Percentiles rank a stretch among this genome's conserved stretches.
These are phyloP conservation scores for Mungos mungo DNA, from an alignment of 2,113 vertebrate species.

Conservation along the genomic window DNA sequence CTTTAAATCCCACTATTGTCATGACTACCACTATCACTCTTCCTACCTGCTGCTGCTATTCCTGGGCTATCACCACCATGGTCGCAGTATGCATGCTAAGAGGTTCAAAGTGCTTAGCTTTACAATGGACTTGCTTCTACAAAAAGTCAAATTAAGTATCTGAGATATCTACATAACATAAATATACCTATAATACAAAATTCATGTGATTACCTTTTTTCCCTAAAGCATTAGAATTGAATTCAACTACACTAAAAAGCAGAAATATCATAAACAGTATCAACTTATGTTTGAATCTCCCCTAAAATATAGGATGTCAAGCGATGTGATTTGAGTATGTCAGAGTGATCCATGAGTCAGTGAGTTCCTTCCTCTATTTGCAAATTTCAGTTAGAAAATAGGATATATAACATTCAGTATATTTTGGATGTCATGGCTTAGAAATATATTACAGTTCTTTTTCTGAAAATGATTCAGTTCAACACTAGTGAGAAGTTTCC, in stretches of 20 bases:
- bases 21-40: too few relatives aligned
- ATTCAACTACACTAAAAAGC: background rate
- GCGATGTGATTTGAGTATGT: background rate
- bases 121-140: background rate
- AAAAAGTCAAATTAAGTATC: background rate
- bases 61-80: accelerated
- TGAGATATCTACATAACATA: background rate
- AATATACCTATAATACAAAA: background rate
- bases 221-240: background rate
- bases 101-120: background rate
- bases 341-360: conserved; percentile 23
- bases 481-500: background rate
- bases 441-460: background rate
- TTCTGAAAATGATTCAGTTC: background rate
- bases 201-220: background rate
- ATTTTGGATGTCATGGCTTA: background rate
- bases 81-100: background rate
- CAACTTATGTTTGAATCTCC: background rate
- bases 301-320: background rate
- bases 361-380: background rate
- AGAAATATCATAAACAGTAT: background rate
- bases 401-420: background rate
- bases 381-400: conserved; percentile 28
- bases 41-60: background rate
- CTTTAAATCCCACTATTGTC: background rate